A percentile compares a stretch with the other conserved stretches of the same genome.
phyloP scores from a whole-genome alignment of 2,888 invertebrate species.

The Xestia rhomboidea region DNA sequence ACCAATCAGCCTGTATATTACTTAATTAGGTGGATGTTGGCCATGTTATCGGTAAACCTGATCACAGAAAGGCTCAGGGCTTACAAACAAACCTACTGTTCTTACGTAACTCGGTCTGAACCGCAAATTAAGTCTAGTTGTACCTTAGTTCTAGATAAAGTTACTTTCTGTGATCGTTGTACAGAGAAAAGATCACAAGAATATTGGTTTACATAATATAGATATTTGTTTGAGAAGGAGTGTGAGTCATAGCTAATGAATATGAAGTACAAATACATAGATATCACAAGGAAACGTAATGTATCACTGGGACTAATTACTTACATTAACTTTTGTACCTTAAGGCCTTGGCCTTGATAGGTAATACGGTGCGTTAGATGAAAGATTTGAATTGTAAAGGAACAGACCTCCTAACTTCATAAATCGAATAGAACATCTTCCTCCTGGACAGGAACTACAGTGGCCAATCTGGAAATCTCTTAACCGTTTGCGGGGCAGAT shows the following conservation, averaged over 20 bases:
- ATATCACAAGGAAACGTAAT: conserved; percentile 18
- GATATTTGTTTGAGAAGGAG: conserved; percentile 4
- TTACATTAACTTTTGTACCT: conserved; percentile 15
- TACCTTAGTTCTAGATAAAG: conserved; percentile 10
- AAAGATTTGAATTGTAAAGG: no score
- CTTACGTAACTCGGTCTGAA: conserved; percentile 35
- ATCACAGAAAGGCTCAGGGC: conserved; percentile 33
- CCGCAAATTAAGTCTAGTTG: conserved; percentile 36
- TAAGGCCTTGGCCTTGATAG: conserved; percentile 14
- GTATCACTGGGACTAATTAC: conserved; percentile 11
- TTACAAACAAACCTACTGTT: conserved; percentile 28
- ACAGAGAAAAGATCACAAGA: conserved; percentile 4
- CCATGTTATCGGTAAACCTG: conserved; percentile 49
- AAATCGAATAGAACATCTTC: no score
- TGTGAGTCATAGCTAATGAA: conserved; percentile 3
- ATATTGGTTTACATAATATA: conserved; percentile 15
- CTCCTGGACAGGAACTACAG: no score
- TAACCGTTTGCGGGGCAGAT: no score
- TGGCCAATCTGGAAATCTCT: no score
- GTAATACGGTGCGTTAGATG: not conserved
- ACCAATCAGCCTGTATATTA: conserved; percentile 12
- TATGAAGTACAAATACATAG: conserved; percentile 21
- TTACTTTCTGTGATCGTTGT: conserved; percentile 12
- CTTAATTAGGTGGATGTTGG: conserved; percentile 32
- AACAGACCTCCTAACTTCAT: no score